Conservation (phyloP, 2,113 vertebrate genomes). For the Cyphomyrus plagiostoma region DNA sequence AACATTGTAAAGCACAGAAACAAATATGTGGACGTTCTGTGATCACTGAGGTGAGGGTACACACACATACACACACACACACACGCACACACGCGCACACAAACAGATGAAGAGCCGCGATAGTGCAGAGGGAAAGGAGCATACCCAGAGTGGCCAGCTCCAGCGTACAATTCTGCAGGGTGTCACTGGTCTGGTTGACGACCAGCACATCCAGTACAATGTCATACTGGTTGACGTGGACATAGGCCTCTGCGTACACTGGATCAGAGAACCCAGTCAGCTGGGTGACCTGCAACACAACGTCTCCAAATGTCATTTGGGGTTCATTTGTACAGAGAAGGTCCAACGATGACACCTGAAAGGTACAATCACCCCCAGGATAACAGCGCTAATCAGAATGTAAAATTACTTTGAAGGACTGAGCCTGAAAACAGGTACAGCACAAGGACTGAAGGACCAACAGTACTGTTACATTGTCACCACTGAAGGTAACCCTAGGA, state of each 20-base stretch:
- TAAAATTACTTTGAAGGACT: background rate
- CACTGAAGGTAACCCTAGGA: background rate
- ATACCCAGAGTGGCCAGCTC: constrained; percentile 92
- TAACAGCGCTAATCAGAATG: background rate
- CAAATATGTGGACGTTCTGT: background rate
- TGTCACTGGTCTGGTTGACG: constrained; percentile 95
- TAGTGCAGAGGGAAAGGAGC: background rate
- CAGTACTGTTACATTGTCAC: background rate
- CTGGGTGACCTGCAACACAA: constrained; percentile 78
- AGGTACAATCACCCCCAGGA: background rate
- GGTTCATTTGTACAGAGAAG: background rate
- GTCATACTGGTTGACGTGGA: constrained; percentile 97
- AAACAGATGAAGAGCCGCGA: background rate
- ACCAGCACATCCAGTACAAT: constrained; percentile 95
- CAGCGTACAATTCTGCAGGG: constrained; percentile 92
- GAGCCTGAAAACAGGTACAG: background rate
- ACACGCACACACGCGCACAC: background rate
- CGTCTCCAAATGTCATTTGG: background rate
- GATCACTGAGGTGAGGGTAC: background rate
- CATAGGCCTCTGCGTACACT: constrained; percentile 94
- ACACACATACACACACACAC: background rate
- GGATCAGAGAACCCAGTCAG: constrained; percentile 97
- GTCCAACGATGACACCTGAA: background rate
- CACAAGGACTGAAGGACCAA: background rate
- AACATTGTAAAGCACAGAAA: background rate